Evolutionary conservation across 2,888 invertebrate genomes (phyloP).

Genomic region (Phania funesta): DNA sequence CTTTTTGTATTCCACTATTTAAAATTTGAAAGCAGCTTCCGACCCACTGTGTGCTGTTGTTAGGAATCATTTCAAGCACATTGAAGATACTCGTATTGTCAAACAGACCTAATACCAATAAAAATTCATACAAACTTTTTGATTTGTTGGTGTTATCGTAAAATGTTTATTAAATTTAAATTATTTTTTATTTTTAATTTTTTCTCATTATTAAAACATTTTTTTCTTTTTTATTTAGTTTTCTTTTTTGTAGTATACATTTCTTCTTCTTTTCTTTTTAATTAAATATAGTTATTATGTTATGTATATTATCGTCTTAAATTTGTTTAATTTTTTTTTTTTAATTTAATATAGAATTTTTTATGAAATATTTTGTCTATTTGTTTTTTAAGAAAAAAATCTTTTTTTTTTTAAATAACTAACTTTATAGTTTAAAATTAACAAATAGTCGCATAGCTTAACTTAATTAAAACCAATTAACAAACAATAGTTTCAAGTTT

Average conservation of each 20-base stretch:
- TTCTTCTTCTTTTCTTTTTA: slow-evolving; percentile 34
- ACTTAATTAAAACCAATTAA: slow-evolving; percentile 59
- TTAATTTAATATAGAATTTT: slow-evolving; percentile 12
- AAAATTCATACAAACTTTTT: slow-evolving; percentile 20
- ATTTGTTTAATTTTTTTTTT: slow-evolving; percentile 53
- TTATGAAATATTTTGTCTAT: slow-evolving; percentile 60
- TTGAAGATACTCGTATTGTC: no score
- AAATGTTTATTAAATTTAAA: slow-evolving; percentile 66
- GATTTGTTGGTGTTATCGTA: slow-evolving; percentile 61
- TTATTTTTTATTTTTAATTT: slow-evolving; percentile 54
- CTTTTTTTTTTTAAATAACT: slow-evolving; percentile 58
- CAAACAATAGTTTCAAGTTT: slow-evolving; percentile 33
- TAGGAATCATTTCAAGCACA: no score
- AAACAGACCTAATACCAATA: no score
- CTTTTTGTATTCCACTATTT: no score
- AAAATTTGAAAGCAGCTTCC: no score
- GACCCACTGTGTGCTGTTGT: no score
- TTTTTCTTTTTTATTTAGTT: slow-evolving; percentile 41
- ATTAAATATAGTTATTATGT: slow-evolving; percentile 61
- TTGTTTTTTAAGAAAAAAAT: slow-evolving; percentile 21
- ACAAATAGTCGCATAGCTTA: slow-evolving; percentile 53
- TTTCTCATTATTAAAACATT: slow-evolving; percentile 60
- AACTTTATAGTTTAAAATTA: slow-evolving; percentile 47
- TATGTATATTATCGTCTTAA: slow-evolving; percentile 63
- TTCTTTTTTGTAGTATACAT: slow-evolving; percentile 60